Percentiles rank a stretch among this genome's conserved stretches.
Evolutionary conservation across 1,140 invertebrate genomes (phyloP).

Genomic region (Streblospio benedicti): DNA sequence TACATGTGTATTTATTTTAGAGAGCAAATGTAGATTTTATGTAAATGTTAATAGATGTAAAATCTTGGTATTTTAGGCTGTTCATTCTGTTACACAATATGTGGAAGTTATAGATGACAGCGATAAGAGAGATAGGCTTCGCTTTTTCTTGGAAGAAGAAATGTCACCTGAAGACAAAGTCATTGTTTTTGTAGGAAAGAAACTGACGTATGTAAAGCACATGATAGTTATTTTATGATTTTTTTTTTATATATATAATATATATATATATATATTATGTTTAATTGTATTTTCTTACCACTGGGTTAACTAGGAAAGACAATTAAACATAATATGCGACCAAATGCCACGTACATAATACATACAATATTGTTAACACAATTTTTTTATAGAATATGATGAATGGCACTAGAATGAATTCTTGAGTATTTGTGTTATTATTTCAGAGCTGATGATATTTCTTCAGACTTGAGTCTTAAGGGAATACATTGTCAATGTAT

Average conservation of each 20-base stretch:
- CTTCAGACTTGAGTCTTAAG: conserved; percentile 63
- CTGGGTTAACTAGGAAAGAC: not conserved
- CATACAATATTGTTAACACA: not conserved
- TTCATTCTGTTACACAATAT: conserved; percentile 69
- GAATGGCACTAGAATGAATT: no score
- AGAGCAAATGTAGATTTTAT: no score
- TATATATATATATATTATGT: not conserved
- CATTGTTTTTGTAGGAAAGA: conserved; percentile 80
- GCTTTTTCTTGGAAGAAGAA: conserved; percentile 50
- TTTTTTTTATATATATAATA: not conserved
- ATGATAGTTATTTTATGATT: not conserved
- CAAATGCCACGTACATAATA: not conserved
- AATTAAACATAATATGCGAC: not conserved
- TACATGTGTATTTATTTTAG: no score
- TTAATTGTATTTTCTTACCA: not conserved
- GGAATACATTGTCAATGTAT: conserved; percentile 66
- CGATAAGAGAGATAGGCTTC: conserved; percentile 58
- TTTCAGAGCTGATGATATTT: conserved; percentile 65
- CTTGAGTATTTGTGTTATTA: conserved; percentile 12
- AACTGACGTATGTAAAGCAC: conserved; percentile 49
- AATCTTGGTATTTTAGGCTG: no score
- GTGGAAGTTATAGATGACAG: conserved; percentile 65
- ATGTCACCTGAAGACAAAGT: conserved; percentile 68
- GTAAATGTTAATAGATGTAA: no score
- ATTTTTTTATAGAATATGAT: no score